These are phyloP conservation scores for Onychostoma macrolepis DNA, from an alignment of 2,113 vertebrate genomes.

Conservation along the genomic window DNA sequence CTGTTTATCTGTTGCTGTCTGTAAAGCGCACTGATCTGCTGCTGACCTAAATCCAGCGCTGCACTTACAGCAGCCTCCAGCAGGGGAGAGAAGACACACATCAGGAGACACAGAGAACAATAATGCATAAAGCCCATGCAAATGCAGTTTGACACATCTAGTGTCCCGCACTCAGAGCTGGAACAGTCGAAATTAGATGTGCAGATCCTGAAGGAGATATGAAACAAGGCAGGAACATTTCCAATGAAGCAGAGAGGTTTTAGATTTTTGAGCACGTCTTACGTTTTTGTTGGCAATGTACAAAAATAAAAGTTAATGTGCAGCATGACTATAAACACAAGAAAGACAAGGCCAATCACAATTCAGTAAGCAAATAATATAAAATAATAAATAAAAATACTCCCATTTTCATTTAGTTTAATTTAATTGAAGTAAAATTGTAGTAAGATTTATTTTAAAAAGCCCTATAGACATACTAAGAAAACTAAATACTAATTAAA, in stretches of 20 bases:
- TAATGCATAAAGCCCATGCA: not conserved
- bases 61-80: not conserved
- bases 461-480: too few relatives aligned
- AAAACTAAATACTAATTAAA: too few relatives aligned
- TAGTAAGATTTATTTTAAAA: too few relatives aligned
- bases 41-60: slow-evolving; percentile 48
- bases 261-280: not conserved
- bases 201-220: not conserved
- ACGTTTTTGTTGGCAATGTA: not conserved
- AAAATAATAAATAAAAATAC: too few relatives aligned
- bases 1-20: slow-evolving; percentile 24
- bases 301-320: too few relatives aligned
- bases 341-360: not conserved
- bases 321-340: not conserved
- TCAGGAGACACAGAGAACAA: not conserved
- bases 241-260: not conserved
- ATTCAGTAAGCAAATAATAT: not conserved
- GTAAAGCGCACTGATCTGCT: slow-evolving; percentile 18
- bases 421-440: too few relatives aligned
- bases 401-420: too few relatives aligned
- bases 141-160: not conserved
- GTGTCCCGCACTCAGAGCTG: not conserved
- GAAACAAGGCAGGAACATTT: not conserved
- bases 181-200: not conserved
- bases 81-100: slow-evolving; percentile 1